Evolutionary conservation across 2,797 vertebrate genomes (phyloP).

Genomic region (Parotocinclus haroldoi): DNA sequence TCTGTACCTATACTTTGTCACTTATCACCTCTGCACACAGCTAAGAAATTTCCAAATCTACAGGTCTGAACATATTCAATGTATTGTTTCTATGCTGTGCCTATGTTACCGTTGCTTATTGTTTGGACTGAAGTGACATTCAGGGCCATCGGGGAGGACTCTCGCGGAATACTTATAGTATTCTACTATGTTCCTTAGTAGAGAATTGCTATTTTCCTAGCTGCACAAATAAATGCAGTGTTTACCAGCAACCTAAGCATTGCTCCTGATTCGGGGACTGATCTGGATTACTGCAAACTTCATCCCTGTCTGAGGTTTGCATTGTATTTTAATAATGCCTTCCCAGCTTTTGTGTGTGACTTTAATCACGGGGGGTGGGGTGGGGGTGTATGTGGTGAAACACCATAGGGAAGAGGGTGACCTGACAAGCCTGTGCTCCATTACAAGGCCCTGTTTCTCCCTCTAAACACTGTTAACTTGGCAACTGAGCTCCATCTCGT

Average conservation of each 20-base stretch:
- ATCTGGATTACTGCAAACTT: constrained; percentile 29
- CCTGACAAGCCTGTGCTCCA: constrained; percentile 14
- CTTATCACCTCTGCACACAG: no score
- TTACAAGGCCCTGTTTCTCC: constrained; percentile 18
- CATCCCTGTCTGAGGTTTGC: constrained; percentile 40
- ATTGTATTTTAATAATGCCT: constrained; percentile 47
- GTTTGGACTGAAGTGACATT: no score
- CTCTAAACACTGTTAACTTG: constrained; percentile 33
- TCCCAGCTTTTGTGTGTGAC: constrained; percentile 36
- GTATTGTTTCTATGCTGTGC: no score
- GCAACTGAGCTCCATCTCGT: constrained; percentile 32
- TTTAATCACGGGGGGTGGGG: constrained; percentile 29
- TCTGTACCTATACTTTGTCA: no score
- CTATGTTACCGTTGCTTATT: no score
- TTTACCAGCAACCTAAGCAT: neutral
- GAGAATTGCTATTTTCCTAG: no score
- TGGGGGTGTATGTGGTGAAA: constrained; percentile 23
- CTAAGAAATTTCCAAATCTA: no score
- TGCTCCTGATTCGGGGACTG: constrained; percentile 22
- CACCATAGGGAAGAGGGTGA: constrained; percentile 25
- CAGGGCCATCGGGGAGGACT: no score
- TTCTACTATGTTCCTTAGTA: no score
- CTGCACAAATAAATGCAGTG: no score
- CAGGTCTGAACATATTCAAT: no score
- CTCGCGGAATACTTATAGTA: no score